These are phyloP conservation scores for Sakesphorus luctuosus DNA, from an alignment of 2,113 vertebrate species.

Conservation along the genomic window DNA sequence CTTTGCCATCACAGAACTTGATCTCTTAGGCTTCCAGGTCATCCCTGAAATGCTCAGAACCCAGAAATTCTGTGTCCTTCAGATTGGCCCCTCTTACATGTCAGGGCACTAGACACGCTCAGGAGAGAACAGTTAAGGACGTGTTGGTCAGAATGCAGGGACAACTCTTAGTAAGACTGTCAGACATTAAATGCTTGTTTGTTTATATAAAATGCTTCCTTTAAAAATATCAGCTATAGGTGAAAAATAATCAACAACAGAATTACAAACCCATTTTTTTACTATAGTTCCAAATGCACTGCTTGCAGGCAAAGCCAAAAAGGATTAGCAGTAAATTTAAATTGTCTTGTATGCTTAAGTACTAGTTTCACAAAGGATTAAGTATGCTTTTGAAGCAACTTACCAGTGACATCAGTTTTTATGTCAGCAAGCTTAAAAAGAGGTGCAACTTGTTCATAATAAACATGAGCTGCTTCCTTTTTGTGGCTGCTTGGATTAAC, in stretches of 20 bases:
- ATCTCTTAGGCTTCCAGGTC: not conserved
- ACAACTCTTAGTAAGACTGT: not conserved
- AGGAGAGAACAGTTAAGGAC: not conserved
- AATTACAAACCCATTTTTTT: not conserved
- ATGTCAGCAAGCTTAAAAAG: constrained; percentile 92
- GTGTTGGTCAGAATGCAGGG: not conserved
- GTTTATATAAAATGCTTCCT: not conserved
- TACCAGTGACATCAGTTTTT: constrained; percentile 90
- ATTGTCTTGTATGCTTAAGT: not conserved
- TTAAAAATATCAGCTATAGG: not conserved
- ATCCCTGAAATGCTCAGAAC: not conserved
- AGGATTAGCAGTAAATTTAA: constrained; percentile 25
- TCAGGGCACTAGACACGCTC: not conserved
- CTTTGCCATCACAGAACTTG: not conserved
- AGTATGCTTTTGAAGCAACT: constrained; percentile 48
- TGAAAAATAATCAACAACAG: not conserved
- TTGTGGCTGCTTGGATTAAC: constrained; percentile 95
- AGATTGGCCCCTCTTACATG: not conserved
- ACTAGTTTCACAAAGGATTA: not conserved
- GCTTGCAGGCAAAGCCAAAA: not conserved
- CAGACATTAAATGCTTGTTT: not conserved
- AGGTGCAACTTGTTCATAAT: constrained; percentile 89
- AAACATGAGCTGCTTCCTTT: constrained; percentile 87
- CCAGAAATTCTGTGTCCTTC: not conserved
- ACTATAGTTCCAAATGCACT: not conserved